Evolutionary conservation across 2,888 invertebrate genomes (phyloP).

Genomic region (Synergus umbraculus): DNA sequence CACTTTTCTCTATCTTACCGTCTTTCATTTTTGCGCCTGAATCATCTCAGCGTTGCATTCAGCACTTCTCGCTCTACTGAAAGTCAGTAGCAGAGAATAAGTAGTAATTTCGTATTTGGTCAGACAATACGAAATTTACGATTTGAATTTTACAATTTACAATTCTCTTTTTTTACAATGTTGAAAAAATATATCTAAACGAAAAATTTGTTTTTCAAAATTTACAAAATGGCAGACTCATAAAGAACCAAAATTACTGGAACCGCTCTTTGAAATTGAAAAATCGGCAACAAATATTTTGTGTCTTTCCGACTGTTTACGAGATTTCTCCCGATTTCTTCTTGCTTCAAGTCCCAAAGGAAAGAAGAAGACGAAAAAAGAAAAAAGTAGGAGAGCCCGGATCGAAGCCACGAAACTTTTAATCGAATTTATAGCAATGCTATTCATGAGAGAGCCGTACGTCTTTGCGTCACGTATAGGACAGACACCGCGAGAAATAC

Average conservation of each 20-base stretch:
- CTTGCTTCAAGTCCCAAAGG: conserved; percentile 47
- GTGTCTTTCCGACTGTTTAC: conserved; percentile 60
- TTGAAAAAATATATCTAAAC: too few species aligned
- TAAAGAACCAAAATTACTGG: too few species aligned
- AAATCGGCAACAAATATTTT: background rate
- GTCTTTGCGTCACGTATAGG: conserved; percentile 72
- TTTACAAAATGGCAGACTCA: too few species aligned
- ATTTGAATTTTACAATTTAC: too few species aligned
- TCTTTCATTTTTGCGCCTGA: conserved; percentile 3
- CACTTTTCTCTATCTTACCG: background rate
- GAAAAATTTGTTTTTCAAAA: too few species aligned
- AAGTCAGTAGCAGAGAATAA: background rate
- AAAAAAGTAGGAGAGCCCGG: conserved; percentile 65
- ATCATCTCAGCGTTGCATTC: background rate
- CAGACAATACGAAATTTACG: too few species aligned
- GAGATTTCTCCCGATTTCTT: conserved; percentile 58
- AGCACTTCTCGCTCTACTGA: background rate
- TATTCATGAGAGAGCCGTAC: conserved; percentile 75
- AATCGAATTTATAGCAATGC: conserved; percentile 76
- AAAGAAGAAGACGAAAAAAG: conserved; percentile 47
- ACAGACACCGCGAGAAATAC: conserved; percentile 55
- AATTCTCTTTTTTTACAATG: too few species aligned
- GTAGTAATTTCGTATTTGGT: background rate
- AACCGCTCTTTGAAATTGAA: background rate
- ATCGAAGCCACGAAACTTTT: conserved; percentile 72